Evolutionary conservation across 2,888 invertebrate genomes (phyloP).

Genomic region (Macropis europaea): DNA sequence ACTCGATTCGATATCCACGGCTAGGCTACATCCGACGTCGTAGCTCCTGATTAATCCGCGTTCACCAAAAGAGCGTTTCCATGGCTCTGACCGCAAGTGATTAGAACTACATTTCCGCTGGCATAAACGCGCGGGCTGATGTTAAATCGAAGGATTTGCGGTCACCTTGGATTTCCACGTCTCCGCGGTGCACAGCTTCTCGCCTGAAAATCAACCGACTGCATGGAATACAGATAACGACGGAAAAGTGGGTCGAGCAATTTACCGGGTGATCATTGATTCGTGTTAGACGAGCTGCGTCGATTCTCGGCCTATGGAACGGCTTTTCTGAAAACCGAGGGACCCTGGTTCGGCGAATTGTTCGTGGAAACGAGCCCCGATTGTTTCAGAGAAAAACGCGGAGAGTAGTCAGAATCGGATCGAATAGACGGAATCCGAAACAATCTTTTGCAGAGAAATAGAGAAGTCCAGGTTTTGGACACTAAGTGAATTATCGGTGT

Average conservation of each 20-base stretch:
- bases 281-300: background rate
- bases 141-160: conserved; percentile 46
- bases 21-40: background rate
- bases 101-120: conserved; percentile 37
- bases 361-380: background rate
- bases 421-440: no score
- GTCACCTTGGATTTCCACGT: conserved; percentile 23
- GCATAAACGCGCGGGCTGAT: conserved; percentile 8
- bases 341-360: conserved; percentile 4
- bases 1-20: background rate
- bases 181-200: conserved; percentile 1
- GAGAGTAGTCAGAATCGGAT: background rate
- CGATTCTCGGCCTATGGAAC: background rate
- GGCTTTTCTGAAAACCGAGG: conserved; percentile 3
- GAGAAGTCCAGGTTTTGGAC: no score
- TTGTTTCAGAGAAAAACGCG: background rate
- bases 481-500: no score
- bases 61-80: background rate
- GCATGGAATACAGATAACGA: background rate
- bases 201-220: conserved; percentile 5
- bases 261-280: conserved; percentile 40
- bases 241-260: conserved; percentile 37
- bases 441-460: no score
- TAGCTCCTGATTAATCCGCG: conserved; percentile 15
- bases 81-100: conserved; percentile 23